phyloP scores from a whole-genome alignment of 30 jellyfish, hydroid and myxozoan species.

The Aurelia sp. region DNA sequence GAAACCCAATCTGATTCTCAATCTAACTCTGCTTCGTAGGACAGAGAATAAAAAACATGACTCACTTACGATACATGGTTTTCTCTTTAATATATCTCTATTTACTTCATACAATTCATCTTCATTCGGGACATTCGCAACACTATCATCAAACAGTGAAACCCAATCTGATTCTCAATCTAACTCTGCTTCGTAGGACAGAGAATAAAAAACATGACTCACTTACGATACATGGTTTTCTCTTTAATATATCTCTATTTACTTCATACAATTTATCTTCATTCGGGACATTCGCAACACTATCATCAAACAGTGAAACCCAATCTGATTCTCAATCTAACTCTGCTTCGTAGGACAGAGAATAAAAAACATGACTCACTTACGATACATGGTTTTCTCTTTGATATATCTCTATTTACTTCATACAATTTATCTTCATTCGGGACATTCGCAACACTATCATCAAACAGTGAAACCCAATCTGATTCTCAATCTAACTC shows the following conservation, averaged over 20 bases:
- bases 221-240: conserved; percentile 39
- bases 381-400: conserved; percentile 30
- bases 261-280: conserved; percentile 75
- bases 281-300: conserved; percentile 1
- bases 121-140: conserved; percentile 22
- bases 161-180: conserved; percentile 82
- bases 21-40: conserved; percentile 25
- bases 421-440: conserved; percentile 71
- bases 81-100: conserved; percentile 64
- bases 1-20: conserved; percentile 84
- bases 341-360: conserved; percentile 5
- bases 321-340: conserved; percentile 72
- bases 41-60: too few relatives aligned
- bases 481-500: conserved; percentile 65
- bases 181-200: conserved; percentile 4
- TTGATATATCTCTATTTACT: conserved; percentile 71
- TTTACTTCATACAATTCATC: conserved; percentile 73
- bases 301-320: conserved; percentile 83
- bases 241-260: conserved; percentile 64
- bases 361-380: neutral
- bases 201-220: too few relatives aligned
- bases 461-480: conserved; percentile 87
- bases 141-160: conserved; percentile 71
- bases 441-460: conserved; percentile 11
- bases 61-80: conserved; percentile 26